Conservation (phyloP, 2,797 vertebrate species). For the Molothrus aeneus region DNA sequence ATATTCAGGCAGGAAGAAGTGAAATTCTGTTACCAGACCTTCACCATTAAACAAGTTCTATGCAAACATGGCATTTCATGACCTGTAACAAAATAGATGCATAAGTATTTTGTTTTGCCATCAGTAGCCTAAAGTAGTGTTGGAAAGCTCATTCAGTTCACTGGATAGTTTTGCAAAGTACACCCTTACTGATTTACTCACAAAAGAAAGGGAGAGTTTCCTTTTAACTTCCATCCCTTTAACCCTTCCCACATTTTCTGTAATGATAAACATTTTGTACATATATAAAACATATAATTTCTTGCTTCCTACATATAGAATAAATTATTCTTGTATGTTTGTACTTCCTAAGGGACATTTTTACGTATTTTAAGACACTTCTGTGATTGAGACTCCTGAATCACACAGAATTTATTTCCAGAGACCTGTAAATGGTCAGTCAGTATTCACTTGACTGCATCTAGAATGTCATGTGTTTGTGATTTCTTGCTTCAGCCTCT, state of each 20-base stretch:
- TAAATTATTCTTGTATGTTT: background rate
- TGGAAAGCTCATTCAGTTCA: background rate
- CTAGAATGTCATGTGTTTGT: background rate
- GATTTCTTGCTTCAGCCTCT: background rate
- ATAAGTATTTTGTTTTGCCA: background rate
- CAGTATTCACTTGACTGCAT: background rate
- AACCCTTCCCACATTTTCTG: background rate
- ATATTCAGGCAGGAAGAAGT: background rate
- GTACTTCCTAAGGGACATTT: background rate
- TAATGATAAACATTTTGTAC: background rate
- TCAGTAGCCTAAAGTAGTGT: background rate
- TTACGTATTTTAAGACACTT: background rate
- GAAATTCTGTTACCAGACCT: background rate
- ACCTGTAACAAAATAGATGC: background rate
- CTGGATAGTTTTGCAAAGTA: background rate
- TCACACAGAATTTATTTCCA: background rate
- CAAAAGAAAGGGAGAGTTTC: background rate
- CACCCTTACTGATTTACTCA: background rate
- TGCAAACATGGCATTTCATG: accelerated
- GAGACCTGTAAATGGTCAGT: background rate
- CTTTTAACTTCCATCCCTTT: background rate
- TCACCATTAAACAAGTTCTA: background rate
- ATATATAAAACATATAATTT: background rate
- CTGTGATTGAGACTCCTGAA: background rate
- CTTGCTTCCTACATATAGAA: background rate